These are phyloP conservation scores for Epistrophe grossulariae DNA, from an alignment of 2,888 invertebrate genomes.

Conservation along the genomic window DNA sequence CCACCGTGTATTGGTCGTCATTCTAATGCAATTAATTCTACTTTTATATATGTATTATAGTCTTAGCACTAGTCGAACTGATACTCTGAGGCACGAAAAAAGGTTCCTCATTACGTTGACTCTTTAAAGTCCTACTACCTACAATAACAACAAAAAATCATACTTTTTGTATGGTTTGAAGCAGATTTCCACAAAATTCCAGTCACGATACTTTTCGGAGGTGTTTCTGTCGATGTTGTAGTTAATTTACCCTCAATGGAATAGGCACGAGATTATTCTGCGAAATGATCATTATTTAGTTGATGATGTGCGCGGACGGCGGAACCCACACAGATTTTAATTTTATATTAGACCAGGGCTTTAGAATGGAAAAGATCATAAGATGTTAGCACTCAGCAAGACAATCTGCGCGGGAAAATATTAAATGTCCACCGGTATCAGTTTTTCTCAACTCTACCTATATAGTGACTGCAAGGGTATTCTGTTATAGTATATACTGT, in stretches of 20 bases:
- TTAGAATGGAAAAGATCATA: slow-evolving; percentile 59
- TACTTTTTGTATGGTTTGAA: slow-evolving; percentile 26
- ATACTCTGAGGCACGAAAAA: slow-evolving; percentile 34
- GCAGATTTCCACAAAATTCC: slow-evolving; percentile 56
- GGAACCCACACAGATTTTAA: slow-evolving; percentile 48
- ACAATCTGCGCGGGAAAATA: slow-evolving; percentile 61
- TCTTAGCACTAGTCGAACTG: slow-evolving; percentile 19
- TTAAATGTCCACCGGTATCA: slow-evolving; percentile 59
- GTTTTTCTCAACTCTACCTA: slow-evolving; percentile 6
- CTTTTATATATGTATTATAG: slow-evolving; percentile 1
- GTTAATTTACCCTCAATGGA: slow-evolving; percentile 31
- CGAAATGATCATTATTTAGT: slow-evolving; percentile 23
- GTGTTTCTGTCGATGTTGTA: slow-evolving; percentile 56
- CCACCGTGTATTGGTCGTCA: slow-evolving; percentile 38
- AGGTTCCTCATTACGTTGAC: slow-evolving; percentile 52
- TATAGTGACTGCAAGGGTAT: slow-evolving; percentile 25
- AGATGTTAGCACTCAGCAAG: slow-evolving; percentile 67
- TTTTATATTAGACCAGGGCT: slow-evolving; percentile 31
- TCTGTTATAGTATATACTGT: slow-evolving; percentile 4
- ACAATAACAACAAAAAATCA: neutral
- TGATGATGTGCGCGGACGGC: slow-evolving; percentile 32
- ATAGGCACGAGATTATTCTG: slow-evolving; percentile 50
- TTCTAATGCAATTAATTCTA: slow-evolving; percentile 44
- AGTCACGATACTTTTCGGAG: slow-evolving; percentile 68
- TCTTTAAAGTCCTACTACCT: slow-evolving; percentile 51